Conservation (phyloP, 2,113 vertebrate genomes). For the Spea bombifrons region DNA sequence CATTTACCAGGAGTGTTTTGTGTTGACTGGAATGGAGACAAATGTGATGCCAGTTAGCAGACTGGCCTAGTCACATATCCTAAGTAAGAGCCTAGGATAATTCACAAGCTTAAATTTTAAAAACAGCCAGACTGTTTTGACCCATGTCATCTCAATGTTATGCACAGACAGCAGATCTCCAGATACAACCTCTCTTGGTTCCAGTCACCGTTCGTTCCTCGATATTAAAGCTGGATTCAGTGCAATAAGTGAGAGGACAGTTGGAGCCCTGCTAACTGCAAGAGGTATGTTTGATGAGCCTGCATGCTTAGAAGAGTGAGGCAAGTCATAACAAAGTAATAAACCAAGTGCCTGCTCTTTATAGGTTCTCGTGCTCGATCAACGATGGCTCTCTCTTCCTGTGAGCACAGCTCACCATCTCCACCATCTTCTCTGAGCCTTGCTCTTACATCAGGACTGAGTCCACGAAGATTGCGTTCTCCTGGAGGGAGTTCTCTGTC, state of each 20-base stretch:
- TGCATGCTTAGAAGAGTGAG: background rate
- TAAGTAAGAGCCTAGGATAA: too few species aligned
- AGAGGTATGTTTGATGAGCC: conserved; percentile 58
- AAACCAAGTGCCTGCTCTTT: background rate
- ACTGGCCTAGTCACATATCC: too few species aligned
- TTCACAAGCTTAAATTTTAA: too few species aligned
- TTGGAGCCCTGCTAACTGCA: conserved; percentile 68
- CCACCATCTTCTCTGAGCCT: conserved; percentile 79
- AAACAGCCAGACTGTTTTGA: too few species aligned
- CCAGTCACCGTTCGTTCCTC: conserved; percentile 81
- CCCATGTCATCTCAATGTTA: background rate
- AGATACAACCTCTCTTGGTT: conserved; percentile 83
- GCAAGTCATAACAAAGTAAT: background rate
- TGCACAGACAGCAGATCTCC: conserved; percentile 77
- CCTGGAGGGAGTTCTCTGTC: conserved; percentile 29
- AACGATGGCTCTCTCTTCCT: conserved; percentile 84
- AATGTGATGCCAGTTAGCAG: too few species aligned
- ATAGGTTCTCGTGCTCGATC: conserved; percentile 86
- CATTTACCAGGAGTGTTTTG: too few species aligned
- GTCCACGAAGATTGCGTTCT: conserved; percentile 49
- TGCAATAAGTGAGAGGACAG: conserved; percentile 66
- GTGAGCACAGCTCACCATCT: conserved; percentile 76
- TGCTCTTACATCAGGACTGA: conserved; percentile 80
- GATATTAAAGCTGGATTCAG: conserved; percentile 69
- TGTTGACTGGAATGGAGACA: too few species aligned